A percentile compares a stretch with the other conserved stretches of the same genome.
phyloP scores from a whole-genome alignment of 2,797 vertebrate species.

The Crenuchus spilurus region DNA sequence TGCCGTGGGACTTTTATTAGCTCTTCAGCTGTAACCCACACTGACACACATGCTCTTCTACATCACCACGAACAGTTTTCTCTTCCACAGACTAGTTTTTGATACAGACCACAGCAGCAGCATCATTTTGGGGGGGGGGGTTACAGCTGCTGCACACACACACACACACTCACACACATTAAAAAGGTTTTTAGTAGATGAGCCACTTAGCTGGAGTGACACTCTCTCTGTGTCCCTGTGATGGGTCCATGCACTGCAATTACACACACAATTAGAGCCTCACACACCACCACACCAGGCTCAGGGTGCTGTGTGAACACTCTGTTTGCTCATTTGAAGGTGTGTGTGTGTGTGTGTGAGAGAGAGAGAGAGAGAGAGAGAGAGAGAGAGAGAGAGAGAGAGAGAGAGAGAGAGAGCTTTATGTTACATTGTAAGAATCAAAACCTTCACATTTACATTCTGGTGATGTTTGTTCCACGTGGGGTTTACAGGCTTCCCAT shows the following conservation, averaged over 20 bases:
- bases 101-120: slow-evolving; percentile 16
- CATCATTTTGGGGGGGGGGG: no score
- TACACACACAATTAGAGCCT: slow-evolving; percentile 65
- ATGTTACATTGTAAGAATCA: no score
- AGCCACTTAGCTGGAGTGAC: slow-evolving; percentile 55
- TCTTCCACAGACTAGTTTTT: slow-evolving; percentile 19
- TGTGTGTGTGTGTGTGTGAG: slow-evolving; percentile 17
- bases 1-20: neutral
- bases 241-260: slow-evolving; percentile 60
- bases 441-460: no score
- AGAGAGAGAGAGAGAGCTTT: slow-evolving; percentile 20
- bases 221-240: slow-evolving; percentile 53
- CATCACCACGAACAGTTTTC: neutral
- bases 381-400: neutral
- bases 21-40: slow-evolving; percentile 18
- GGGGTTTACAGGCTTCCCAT: no score
- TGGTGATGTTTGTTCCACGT: no score
- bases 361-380: neutral
- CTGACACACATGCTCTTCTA: slow-evolving; percentile 11
- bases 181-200: slow-evolving; percentile 53
- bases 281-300: slow-evolving; percentile 52
- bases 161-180: slow-evolving; percentile 33
- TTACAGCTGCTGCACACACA: slow-evolving; percentile 3
- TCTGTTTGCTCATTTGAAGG: slow-evolving; percentile 35
- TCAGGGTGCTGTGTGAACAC: slow-evolving; percentile 35